Evolutionary conservation across 2,113 vertebrate species (phyloP).

Genomic region (Erpornis zantholeuca): DNA sequence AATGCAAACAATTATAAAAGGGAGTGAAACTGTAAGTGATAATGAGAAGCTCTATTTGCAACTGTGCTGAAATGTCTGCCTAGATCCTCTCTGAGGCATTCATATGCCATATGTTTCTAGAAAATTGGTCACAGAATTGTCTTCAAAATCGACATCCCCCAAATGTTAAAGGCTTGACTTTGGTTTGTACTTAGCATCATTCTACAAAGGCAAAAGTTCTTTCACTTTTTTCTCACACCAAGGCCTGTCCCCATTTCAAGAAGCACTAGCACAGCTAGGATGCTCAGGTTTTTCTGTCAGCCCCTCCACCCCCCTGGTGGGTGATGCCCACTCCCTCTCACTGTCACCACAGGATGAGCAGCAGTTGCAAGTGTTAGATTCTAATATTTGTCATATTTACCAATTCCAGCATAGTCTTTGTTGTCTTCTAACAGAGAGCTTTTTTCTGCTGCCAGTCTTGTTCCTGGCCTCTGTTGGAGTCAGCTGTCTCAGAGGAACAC

Average conservation of each 20-base stretch:
- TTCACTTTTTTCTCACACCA: neutral
- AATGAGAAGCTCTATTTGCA: neutral
- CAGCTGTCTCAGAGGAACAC: neutral
- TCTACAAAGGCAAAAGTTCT: neutral
- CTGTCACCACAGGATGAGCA: neutral
- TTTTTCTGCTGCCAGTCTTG: neutral
- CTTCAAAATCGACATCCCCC: neutral
- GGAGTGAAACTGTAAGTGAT: neutral
- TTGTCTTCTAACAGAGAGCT: neutral
- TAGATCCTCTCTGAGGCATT: neutral
- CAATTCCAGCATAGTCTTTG: neutral
- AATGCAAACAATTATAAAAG: neutral
- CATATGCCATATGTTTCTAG: neutral
- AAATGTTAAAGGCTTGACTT: neutral
- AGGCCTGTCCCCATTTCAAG: neutral
- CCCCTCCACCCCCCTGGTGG: neutral
- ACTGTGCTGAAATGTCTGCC: neutral
- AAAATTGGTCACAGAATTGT: neutral
- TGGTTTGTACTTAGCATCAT: neutral
- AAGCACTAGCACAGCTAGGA: neutral
- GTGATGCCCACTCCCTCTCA: neutral
- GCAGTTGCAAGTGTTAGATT: neutral
- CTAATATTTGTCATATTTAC: neutral
- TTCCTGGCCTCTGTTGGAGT: neutral
- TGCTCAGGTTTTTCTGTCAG: neutral